Evolutionary conservation across 2,888 invertebrate species (phyloP), one percentile per base, ranked within the genome.

Genomic region (Mythimna albipuncta): DNA sequence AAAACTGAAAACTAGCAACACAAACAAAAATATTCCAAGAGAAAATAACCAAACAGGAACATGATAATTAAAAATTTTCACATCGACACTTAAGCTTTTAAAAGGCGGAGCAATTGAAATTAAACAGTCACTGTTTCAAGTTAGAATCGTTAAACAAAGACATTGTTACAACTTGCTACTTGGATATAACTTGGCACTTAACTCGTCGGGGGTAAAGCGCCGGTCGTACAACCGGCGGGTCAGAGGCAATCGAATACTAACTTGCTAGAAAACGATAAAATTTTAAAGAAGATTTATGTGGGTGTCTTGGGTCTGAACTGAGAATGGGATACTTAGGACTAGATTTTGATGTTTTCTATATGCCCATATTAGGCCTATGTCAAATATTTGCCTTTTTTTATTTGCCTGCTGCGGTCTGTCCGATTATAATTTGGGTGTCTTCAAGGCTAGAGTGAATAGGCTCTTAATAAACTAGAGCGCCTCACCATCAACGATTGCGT

Each of bases 81-180:
- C 82, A 80, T 75, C 75, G 79, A 71, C 73, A 83, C 77, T 76
- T 72, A 75, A 84, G 72, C 73, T 70, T 76, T 65, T 79, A 84
- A 80, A 83, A 72, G 82, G 75, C 80, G 82, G 67, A 64, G 69
- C 85, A 89, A 90, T 90, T 89, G 87, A 90, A 90, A 89, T 91
- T 88, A 89, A 90, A 90, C 85, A 88, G 81, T 81, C 78, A 78
- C 79, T 79, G 81, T 82, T 84, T 84, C 71, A 85, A 88, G 82
- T 86, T 82, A 74, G 80, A 83, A 84, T 85, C 85, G 85, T 85
- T 89, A 88, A 84, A 88, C 87, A 87, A 85, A 89, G 88, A 85
- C 80, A 84, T 83, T 82, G 84, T 87, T 84, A 82, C 83, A 81
- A 88, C 82, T 88, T 82, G 78, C 83, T 80, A 88, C 83, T 88